These are phyloP conservation scores for Entomyzon cyanotis DNA, from an alignment of 2,113 vertebrate genomes.

Conservation along the genomic window DNA sequence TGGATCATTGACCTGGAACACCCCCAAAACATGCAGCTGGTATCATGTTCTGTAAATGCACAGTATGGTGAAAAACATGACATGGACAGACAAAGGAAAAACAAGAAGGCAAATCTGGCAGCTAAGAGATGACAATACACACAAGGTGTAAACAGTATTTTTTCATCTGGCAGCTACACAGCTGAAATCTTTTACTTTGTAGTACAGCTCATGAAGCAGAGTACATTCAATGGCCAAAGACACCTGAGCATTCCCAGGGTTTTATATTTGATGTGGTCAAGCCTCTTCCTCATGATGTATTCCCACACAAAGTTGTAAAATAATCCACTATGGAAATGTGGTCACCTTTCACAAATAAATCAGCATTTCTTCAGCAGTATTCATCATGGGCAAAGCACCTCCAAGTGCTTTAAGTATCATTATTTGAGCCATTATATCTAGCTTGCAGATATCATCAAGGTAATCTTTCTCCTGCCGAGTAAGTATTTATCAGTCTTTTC, in stretches of 20 bases:
- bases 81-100: not conserved
- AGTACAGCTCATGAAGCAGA: not conserved
- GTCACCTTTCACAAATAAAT: not conserved
- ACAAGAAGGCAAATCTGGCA: not conserved
- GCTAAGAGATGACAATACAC: not conserved
- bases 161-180: not conserved
- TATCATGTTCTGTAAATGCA: not conserved
- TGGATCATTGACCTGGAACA: not conserved
- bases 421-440: not conserved
- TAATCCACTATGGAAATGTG: not conserved
- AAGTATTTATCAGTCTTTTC: not conserved
- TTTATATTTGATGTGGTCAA: not conserved
- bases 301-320: not conserved
- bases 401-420: not conserved
- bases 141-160: not conserved
- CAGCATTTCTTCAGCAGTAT: not conserved
- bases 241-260: not conserved
- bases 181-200: not conserved
- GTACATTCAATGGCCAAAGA: not conserved
- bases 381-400: not conserved
- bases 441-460: not conserved
- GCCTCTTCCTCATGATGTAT: not conserved
- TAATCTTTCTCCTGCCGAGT: not conserved
- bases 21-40: not conserved
- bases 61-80: not conserved